These are phyloP conservation scores for Coelopa frigida DNA, from an alignment of 1,140 invertebrate genomes.

Conservation along the genomic window DNA sequence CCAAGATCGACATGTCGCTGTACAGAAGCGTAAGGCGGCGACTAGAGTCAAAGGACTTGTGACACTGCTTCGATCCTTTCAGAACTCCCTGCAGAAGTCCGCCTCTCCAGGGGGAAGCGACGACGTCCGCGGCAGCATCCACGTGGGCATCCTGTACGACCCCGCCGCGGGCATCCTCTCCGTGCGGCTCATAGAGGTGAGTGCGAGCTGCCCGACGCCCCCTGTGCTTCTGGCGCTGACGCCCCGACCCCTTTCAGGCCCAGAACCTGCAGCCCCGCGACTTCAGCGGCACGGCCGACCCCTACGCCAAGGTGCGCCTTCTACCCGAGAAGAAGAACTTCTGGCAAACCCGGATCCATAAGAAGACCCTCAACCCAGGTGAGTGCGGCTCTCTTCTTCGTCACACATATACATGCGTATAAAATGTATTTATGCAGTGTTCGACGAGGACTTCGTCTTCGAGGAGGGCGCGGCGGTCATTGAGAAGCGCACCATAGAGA, in stretches of 20 bases:
- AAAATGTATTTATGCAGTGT: slow-evolving; percentile 47
- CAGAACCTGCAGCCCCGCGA: slow-evolving; percentile 52
- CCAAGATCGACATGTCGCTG: slow-evolving; percentile 51
- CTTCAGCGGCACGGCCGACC: slow-evolving; percentile 53
- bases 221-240: not conserved
- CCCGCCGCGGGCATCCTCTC: slow-evolving; percentile 47
- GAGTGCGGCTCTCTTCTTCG: not conserved
- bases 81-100: slow-evolving; percentile 36
- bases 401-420: not conserved
- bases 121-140: slow-evolving; percentile 47
- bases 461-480: slow-evolving; percentile 60
- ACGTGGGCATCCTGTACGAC: slow-evolving; percentile 48
- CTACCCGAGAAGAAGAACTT: slow-evolving; percentile 53
- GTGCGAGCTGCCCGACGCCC: not conserved
- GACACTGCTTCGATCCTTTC: not conserved
- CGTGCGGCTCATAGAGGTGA: slow-evolving; percentile 48
- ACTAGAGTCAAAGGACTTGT: not conserved
- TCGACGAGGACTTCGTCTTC: slow-evolving; percentile 64
- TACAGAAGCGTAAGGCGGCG: slow-evolving; percentile 42
- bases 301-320: slow-evolving; percentile 54
- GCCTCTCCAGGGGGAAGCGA: slow-evolving; percentile 25
- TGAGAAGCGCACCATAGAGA: slow-evolving; percentile 47
- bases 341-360: slow-evolving; percentile 57
- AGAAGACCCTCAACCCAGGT: slow-evolving; percentile 58
- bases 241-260: slow-evolving; percentile 41